Conservation (phyloP, 2,797 vertebrate species). For the Leptatherina wallacei region DNA sequence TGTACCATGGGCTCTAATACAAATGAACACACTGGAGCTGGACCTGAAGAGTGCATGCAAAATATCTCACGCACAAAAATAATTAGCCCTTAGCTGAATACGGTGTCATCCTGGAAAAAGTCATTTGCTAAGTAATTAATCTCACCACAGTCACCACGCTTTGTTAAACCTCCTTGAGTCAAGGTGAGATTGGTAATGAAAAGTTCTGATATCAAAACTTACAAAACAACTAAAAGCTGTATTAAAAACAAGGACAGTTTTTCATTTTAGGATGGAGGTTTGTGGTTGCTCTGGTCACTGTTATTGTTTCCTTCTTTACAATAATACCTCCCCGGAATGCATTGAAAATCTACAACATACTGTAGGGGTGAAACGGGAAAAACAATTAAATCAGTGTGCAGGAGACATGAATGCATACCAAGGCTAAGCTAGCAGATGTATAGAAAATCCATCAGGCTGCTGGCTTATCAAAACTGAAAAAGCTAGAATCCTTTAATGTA, state of each 20-base stretch:
- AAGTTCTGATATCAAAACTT: background rate
- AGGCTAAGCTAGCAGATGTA: slow-evolving; percentile 10
- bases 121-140: background rate
- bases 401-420: background rate
- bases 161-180: slow-evolving; percentile 4
- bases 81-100: background rate
- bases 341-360: background rate
- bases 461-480: background rate
- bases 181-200: background rate
- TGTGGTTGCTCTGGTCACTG: background rate
- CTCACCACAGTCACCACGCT: background rate
- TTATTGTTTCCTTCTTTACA: background rate
- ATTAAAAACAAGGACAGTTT: background rate
- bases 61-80: background rate
- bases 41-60: background rate
- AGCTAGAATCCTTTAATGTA: background rate
- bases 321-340: background rate
- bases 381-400: background rate
- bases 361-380: background rate
- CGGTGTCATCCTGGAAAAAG: background rate
- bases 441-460: slow-evolving; percentile 1
- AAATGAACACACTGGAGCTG: background rate
- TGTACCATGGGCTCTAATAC: background rate
- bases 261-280: background rate
- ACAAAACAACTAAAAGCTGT: background rate